phyloP scores from a whole-genome alignment of 1,140 invertebrate species.

The Hycleus cichorii region DNA sequence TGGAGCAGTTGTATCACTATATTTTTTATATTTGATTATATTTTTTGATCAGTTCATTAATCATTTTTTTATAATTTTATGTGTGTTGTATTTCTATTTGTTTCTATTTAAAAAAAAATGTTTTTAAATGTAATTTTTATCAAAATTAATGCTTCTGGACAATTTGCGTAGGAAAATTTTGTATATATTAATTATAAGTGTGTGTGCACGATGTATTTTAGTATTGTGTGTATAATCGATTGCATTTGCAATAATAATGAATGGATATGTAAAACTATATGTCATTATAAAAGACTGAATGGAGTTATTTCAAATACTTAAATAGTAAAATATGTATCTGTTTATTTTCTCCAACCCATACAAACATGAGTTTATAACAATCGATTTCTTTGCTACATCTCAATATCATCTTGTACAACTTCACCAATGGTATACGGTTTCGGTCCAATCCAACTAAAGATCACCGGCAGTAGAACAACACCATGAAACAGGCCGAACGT shows the following conservation, averaged over 20 bases:
- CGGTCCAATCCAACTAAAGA: slow-evolving; percentile 66
- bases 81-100: slow-evolving; percentile 9
- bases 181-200: slow-evolving; percentile 35
- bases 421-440: slow-evolving; percentile 40
- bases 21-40: not conserved
- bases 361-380: too few relatives aligned
- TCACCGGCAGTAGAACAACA: slow-evolving; percentile 65
- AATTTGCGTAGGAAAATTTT: slow-evolving; percentile 35
- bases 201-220: slow-evolving; percentile 42
- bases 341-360: slow-evolving; percentile 10
- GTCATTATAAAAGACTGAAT: slow-evolving; percentile 45
- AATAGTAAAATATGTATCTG: slow-evolving; percentile 28
- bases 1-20: slow-evolving; percentile 15
- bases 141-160: slow-evolving; percentile 31
- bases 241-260: slow-evolving; percentile 43
- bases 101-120: not conserved
- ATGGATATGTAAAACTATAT: slow-evolving; percentile 43
- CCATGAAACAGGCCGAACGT: slow-evolving; percentile 70
- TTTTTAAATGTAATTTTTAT: slow-evolving; percentile 18
- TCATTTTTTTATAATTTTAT: slow-evolving; percentile 8
- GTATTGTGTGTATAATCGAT: slow-evolving; percentile 41
- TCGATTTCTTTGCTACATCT: not conserved
- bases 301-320: slow-evolving; percentile 42
- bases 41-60: not conserved
- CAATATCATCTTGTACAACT: slow-evolving; percentile 21